Percentiles rank a stretch among this genome's conserved stretches.
Evolutionary conservation across 2,797 vertebrate genomes (phyloP).

Genomic region (Margarornis squamiger): DNA sequence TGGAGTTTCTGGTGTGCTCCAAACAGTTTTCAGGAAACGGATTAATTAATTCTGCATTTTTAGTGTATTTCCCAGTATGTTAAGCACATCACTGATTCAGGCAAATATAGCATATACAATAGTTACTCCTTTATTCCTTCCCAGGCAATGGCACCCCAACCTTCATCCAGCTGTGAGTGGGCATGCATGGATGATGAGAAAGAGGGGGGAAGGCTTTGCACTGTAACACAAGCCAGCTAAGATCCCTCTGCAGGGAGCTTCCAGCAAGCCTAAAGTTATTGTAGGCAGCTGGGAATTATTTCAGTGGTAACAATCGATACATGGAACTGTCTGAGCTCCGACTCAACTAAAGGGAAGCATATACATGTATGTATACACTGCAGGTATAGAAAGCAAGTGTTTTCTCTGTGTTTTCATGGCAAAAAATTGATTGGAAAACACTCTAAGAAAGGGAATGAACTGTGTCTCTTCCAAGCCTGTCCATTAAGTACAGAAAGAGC

Average conservation of each 20-base stretch:
- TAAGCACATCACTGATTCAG: neutral
- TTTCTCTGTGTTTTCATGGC: neutral
- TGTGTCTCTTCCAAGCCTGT: neutral
- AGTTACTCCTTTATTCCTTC: neutral
- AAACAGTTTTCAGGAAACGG: neutral
- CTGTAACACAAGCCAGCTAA: neutral
- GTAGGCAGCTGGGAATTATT: conserved; percentile 23
- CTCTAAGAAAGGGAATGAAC: neutral
- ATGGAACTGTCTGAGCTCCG: neutral
- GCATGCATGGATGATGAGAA: neutral
- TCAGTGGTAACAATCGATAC: neutral
- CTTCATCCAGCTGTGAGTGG: neutral
- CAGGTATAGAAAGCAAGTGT: neutral
- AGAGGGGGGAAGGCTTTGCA: neutral
- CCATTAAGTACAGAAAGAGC: neutral
- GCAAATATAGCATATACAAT: neutral
- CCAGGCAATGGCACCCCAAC: neutral
- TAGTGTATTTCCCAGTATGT: neutral
- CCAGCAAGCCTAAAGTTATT: neutral
- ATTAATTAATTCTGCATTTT: neutral
- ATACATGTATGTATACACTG: neutral
- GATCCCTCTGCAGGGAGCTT: neutral
- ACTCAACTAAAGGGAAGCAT: neutral
- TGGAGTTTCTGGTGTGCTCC: neutral
- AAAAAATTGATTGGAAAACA: neutral